Percentiles rank a stretch among this genome's conserved stretches.
These are phyloP conservation scores for Drosophila rubida DNA, from an alignment of 2,888 invertebrate genomes.

Conservation along the genomic window DNA sequence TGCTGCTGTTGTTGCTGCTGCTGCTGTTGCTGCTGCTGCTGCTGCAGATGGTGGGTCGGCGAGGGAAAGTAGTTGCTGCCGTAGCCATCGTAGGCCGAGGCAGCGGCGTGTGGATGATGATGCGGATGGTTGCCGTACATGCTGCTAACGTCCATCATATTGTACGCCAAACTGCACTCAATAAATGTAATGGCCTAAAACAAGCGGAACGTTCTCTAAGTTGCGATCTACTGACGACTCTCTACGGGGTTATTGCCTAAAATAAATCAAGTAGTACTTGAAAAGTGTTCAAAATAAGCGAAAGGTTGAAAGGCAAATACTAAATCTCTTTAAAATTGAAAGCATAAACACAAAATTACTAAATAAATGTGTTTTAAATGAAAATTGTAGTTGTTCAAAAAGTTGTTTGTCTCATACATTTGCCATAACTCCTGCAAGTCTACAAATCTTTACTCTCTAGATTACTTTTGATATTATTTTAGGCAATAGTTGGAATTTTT, in stretches of 20 bases:
- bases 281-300: neutral
- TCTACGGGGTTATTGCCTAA: conserved; percentile 2
- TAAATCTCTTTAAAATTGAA: neutral
- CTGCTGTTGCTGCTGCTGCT: conserved; percentile 49
- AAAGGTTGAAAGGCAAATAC: neutral
- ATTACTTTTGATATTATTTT: neutral
- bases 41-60: conserved; percentile 60
- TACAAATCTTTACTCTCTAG: neutral
- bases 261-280: neutral
- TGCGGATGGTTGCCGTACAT: conserved; percentile 85
- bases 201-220: conserved; percentile 25
- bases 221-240: neutral
- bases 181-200: conserved; percentile 42
- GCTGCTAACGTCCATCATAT: conserved; percentile 85
- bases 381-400: no score
- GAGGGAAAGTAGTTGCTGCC: conserved; percentile 78
- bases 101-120: conserved; percentile 81
- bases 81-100: conserved; percentile 80
- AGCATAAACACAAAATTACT: neutral
- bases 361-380: no score
- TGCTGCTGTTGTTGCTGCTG: conserved; percentile 63
- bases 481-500: conserved; percentile 4
- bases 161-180: conserved; percentile 65
- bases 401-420: no score
- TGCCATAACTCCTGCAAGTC: no score